Evolutionary conservation across 2,797 vertebrate species (phyloP).

Genomic region (Myotis planiceps): DNA sequence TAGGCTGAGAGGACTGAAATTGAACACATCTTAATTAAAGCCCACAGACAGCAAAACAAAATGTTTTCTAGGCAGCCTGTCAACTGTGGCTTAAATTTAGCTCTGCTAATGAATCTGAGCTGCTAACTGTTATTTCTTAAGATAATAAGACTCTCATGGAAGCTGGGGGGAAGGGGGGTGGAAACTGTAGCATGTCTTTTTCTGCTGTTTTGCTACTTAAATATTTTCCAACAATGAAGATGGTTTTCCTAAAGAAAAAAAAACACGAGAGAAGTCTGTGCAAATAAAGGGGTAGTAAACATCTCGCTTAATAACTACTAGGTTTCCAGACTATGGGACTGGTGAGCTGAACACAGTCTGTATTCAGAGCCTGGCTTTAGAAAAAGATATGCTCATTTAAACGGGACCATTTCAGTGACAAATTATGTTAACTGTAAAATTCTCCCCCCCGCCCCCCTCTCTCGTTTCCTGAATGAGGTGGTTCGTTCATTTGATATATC

Average conservation of each 20-base stretch:
- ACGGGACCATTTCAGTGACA: background rate
- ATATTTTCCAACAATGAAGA: slow-evolving; percentile 75
- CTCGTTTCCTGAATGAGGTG: background rate
- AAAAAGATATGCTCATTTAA: background rate
- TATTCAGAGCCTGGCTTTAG: background rate
- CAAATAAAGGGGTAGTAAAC: slow-evolving; percentile 47
- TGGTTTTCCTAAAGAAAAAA: slow-evolving; percentile 68
- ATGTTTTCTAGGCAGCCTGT: slow-evolving; percentile 88
- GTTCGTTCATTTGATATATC: slow-evolving; percentile 11
- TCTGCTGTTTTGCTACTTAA: slow-evolving; percentile 78
- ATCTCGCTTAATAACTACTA: slow-evolving; percentile 52
- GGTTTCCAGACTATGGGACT: background rate
- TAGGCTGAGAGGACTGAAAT: slow-evolving; percentile 85
- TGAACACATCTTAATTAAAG: slow-evolving; percentile 95
- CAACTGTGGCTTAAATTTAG: slow-evolving; percentile 84
- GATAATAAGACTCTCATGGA: slow-evolving; percentile 79
- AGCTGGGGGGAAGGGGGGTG: background rate
- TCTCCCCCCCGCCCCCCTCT: no score
- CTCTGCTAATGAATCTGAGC: slow-evolving; percentile 87
- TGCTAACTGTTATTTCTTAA: slow-evolving; percentile 83
- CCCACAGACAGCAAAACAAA: slow-evolving; percentile 91
- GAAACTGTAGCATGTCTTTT: slow-evolving; percentile 72
- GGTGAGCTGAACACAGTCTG: background rate
- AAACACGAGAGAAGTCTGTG: slow-evolving; percentile 41
- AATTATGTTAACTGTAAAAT: slow-evolving; percentile 11